Percentiles rank a stretch among this genome's conserved stretches.
phyloP scores from a whole-genome alignment of 2,888 invertebrate genomes.

The Cerastoderma edule region DNA sequence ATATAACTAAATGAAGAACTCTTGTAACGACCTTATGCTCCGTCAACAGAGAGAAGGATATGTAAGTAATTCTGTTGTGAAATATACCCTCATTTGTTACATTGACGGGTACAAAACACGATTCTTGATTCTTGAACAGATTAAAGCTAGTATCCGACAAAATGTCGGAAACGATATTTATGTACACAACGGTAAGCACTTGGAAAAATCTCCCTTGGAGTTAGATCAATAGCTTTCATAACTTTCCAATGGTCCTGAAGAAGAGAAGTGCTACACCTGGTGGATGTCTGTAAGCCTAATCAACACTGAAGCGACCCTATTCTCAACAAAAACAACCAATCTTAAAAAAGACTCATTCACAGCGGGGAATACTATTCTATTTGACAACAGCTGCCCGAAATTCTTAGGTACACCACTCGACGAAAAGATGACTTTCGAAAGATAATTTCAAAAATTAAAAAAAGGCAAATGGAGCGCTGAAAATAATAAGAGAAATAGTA shows the following conservation, averaged over 20 bases:
- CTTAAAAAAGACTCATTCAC: not conserved
- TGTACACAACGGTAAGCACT: no score
- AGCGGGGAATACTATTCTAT: not conserved
- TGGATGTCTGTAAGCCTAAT: not conserved
- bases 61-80: no score
- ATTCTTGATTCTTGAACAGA: no score
- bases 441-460: not conserved
- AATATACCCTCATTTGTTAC: no score
- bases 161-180: no score
- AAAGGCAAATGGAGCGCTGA: not conserved
- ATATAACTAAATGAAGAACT: no score
- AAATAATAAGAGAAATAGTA: not conserved
- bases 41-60: no score
- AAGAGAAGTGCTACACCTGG: not conserved
- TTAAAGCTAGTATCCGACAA: no score
- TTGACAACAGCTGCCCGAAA: not conserved
- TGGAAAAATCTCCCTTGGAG: no score
- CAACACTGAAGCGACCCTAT: not conserved
- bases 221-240: no score
- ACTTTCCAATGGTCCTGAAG: not conserved
- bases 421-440: not conserved
- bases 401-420: not conserved
- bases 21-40: no score
- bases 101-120: no score
- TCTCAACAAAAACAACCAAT: not conserved